phyloP scores from a whole-genome alignment of 2,888 invertebrate species.

The Chironomus tentans region DNA sequence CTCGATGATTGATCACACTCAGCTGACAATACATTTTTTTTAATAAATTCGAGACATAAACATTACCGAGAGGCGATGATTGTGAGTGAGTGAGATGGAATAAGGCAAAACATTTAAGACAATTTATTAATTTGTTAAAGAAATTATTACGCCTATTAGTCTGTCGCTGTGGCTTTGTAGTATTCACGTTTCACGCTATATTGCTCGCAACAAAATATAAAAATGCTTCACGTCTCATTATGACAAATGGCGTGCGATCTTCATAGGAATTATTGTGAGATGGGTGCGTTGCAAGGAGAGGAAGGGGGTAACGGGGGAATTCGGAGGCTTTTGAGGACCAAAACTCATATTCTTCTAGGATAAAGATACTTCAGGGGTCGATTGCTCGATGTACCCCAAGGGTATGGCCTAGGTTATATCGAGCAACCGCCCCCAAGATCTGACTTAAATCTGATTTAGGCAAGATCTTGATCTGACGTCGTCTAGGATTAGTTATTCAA shows the following conservation, averaged over 20 bases:
- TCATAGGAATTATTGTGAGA: no score
- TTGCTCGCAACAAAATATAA: neutral
- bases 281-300: no score
- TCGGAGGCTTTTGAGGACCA: no score
- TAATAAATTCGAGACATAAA: constrained; percentile 10
- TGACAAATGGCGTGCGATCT: constrained; percentile 10
- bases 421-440: no score
- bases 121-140: constrained; percentile 26
- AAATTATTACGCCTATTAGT: constrained; percentile 26
- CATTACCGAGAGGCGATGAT: neutral
- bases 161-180: constrained; percentile 18
- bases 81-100: neutral
- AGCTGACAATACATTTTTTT: constrained; percentile 7
- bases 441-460: no score
- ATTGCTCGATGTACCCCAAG: no score
- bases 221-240: constrained; percentile 18
- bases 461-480: no score
- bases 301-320: no score
- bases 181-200: constrained; percentile 2
- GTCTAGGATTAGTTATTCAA: no score
- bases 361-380: no score
- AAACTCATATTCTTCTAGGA: no score
- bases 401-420: no score
- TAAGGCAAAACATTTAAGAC: neutral
- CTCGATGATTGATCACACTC: constrained; percentile 21